A percentile compares a stretch with the other conserved stretches of the same genome.
Evolutionary conservation across 2,113 vertebrate genomes (phyloP).

Genomic region (Hepsetus odoe): DNA sequence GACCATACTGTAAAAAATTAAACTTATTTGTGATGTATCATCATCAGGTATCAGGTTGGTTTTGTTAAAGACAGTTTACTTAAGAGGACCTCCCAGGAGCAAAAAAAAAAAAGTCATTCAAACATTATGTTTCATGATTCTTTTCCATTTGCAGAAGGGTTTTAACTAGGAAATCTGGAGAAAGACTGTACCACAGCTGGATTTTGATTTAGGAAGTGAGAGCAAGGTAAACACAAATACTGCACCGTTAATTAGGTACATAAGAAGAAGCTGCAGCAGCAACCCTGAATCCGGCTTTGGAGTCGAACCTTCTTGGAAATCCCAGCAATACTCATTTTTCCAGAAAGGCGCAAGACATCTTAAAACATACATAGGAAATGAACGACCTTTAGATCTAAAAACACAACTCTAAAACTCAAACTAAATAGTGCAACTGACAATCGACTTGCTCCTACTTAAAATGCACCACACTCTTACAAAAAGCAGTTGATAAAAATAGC

Average conservation of each 20-base stretch:
- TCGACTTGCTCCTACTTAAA: not conserved
- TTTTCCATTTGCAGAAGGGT: not conserved
- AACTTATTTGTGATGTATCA: not conserved
- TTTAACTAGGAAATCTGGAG: not conserved
- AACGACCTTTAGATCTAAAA: not conserved
- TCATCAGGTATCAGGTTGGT: not conserved
- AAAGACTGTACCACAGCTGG: not conserved
- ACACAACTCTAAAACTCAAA: not conserved
- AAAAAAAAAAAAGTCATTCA: not conserved
- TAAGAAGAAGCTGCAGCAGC: not conserved
- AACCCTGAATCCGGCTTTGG: not conserved
- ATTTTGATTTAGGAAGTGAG: not conserved
- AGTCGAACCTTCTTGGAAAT: not conserved
- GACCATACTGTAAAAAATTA: not conserved
- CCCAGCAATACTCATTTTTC: not conserved
- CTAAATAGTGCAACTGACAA: constrained; percentile 13
- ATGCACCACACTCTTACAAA: not conserved
- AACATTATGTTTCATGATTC: not conserved
- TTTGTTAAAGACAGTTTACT: not conserved
- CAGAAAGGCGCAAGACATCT: constrained; percentile 21
- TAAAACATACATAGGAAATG: not conserved
- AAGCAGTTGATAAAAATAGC: not conserved
- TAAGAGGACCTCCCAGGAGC: not conserved
- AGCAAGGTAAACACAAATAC: not conserved
- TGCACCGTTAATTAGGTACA: not conserved